These are phyloP conservation scores for Coreoperca whiteheadi DNA, from an alignment of 2,113 vertebrate species.

Conservation along the genomic window DNA sequence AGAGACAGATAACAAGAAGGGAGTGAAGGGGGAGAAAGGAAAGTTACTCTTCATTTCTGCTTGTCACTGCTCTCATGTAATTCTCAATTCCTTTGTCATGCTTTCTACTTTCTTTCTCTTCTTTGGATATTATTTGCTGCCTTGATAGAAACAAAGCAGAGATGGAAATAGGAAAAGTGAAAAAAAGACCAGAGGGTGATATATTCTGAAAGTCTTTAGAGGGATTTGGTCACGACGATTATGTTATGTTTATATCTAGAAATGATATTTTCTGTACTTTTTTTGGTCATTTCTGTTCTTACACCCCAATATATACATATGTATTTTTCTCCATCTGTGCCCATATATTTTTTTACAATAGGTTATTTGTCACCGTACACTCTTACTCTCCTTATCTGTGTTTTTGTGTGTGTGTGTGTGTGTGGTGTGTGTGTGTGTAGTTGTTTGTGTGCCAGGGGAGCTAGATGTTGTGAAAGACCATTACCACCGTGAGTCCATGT, in stretches of 20 bases:
- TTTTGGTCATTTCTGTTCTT: not conserved
- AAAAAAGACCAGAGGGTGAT: not conserved
- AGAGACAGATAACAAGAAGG: not conserved
- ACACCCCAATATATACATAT: not conserved
- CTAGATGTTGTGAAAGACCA: slow-evolving; percentile 77
- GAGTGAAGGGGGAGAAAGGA: not conserved
- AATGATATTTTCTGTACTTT: not conserved
- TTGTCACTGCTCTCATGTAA: not conserved
- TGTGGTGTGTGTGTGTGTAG: slow-evolving; percentile 39
- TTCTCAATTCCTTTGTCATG: not conserved
- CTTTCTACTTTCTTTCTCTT: not conserved
- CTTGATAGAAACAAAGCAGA: not conserved
- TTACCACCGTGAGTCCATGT: slow-evolving; percentile 79
- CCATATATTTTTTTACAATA: slow-evolving; percentile 23
- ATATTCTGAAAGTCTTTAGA: not conserved
- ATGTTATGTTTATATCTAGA: not conserved
- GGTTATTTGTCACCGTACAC: slow-evolving; percentile 14
- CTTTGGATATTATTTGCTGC: not conserved
- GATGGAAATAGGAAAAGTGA: not conserved
- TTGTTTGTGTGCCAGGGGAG: slow-evolving; percentile 62
- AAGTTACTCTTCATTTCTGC: not conserved
- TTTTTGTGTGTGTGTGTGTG: slow-evolving; percentile 21
- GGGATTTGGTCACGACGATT: not conserved
- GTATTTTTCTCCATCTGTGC: slow-evolving; percentile 12
- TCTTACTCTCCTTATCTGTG: slow-evolving; percentile 40